phyloP scores from a whole-genome alignment of 2,113 vertebrate species.

The Sebastes fasciatus region DNA sequence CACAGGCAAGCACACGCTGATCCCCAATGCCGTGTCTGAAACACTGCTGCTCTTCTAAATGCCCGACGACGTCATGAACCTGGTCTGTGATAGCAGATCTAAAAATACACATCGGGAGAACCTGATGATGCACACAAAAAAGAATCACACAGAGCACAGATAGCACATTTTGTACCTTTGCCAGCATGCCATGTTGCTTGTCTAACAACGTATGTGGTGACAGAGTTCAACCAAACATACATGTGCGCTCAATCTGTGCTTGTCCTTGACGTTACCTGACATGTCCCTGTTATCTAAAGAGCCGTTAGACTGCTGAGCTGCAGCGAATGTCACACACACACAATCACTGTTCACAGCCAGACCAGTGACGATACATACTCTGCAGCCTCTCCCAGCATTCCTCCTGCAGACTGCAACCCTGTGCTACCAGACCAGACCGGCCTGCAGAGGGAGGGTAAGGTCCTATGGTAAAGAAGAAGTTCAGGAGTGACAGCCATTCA shows the following conservation, averaged over 20 bases:
- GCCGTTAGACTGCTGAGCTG: not conserved
- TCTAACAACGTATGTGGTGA: not conserved
- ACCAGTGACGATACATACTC: not conserved
- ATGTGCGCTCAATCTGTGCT: constrained; percentile 2
- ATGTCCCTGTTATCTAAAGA: constrained; percentile 8
- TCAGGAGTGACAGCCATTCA: not conserved
- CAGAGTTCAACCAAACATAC: constrained; percentile 11
- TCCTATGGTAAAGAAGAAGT: not conserved
- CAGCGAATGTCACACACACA: constrained; percentile 10
- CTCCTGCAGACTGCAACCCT: not conserved
- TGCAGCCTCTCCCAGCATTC: not conserved
- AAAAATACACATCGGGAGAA: constrained; percentile 27
- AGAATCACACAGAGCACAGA: not conserved
- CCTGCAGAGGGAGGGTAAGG: not conserved
- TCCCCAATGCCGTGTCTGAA: constrained; percentile 30
- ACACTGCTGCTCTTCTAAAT: constrained; percentile 22
- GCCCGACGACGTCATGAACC: not conserved
- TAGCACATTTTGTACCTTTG: constrained; percentile 18
- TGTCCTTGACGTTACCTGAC: constrained; percentile 19
- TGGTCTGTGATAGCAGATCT: constrained; percentile 32
- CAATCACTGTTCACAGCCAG: not conserved
- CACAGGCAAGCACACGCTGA: constrained; percentile 27
- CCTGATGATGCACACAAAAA: constrained; percentile 8
- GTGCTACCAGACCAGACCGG: not conserved
- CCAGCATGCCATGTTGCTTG: not conserved